These are phyloP conservation scores for Noctua janthina DNA, from an alignment of 2,888 invertebrate genomes.

Conservation along the genomic window DNA sequence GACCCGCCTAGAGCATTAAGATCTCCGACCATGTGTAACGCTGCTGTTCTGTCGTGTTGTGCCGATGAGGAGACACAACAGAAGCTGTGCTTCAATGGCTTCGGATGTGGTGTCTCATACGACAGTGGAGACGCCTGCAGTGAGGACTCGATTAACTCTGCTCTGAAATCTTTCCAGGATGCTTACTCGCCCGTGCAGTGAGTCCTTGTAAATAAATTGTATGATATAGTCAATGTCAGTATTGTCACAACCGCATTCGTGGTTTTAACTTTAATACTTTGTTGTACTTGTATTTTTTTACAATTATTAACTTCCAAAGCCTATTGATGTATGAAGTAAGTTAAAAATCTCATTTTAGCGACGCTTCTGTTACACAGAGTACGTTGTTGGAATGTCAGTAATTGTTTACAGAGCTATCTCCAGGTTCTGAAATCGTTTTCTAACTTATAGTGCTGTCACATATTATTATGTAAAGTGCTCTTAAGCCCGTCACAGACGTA, in stretches of 20 bases:
- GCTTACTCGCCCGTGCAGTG: conserved; percentile 75
- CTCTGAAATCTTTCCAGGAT: conserved; percentile 74
- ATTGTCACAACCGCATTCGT: conserved; percentile 63
- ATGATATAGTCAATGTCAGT: conserved; percentile 69
- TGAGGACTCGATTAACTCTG: conserved; percentile 67
- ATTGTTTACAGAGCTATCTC: not conserved
- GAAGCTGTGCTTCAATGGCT: conserved; percentile 74
- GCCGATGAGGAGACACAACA: conserved; percentile 62
- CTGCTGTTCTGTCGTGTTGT: conserved; percentile 82
- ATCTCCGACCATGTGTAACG: conserved; percentile 75
- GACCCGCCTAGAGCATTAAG: conserved; percentile 20
- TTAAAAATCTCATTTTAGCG: not conserved
- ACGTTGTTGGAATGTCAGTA: not conserved
- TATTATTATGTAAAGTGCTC: not conserved
- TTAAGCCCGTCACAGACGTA: too few relatives aligned
- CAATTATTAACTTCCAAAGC: conserved; percentile 42
- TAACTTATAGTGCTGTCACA: not conserved
- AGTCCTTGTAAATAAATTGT: conserved; percentile 45
- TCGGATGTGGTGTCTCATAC: conserved; percentile 73
- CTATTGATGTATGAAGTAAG: conserved; percentile 12
- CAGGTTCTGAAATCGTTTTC: too few relatives aligned
- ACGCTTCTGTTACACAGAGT: not conserved
- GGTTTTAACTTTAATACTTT: conserved; percentile 50
- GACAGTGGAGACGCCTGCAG: conserved; percentile 73
- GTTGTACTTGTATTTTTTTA: conserved; percentile 50